These are phyloP conservation scores for Myrmecobius fasciatus DNA, from an alignment of 2,113 vertebrate species.

Conservation along the genomic window DNA sequence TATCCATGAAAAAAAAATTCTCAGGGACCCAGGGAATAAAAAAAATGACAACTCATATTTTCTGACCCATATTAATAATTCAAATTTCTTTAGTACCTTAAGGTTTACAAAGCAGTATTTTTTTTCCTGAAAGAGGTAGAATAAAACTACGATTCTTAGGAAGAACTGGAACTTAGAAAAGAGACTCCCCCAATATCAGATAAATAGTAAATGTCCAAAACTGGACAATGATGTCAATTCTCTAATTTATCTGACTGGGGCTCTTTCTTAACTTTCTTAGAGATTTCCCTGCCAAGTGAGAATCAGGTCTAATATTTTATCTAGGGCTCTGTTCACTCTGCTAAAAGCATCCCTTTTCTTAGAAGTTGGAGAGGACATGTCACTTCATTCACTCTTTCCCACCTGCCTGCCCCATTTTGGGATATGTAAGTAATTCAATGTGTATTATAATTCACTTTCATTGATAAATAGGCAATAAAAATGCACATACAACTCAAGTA, in stretches of 20 bases:
- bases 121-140: background rate
- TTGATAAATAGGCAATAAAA: conserved; percentile 74
- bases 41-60: background rate
- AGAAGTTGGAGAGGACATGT: background rate
- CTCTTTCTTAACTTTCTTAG: background rate
- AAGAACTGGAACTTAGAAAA: background rate
- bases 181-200: background rate
- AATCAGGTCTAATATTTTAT: background rate
- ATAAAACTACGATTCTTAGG: background rate
- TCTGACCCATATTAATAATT: background rate
- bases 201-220: background rate
- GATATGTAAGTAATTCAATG: background rate
- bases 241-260: background rate
- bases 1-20: background rate
- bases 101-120: background rate
- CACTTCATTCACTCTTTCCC: background rate
- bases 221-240: background rate
- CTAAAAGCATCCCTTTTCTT: background rate
- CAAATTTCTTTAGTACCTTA: background rate
- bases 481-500: conserved; percentile 48
- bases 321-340: background rate
- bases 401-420: background rate
- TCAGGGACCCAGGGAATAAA: background rate
- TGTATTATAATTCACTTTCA: conserved; percentile 4
- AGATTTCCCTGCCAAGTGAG: background rate